A percentile compares a stretch with the other conserved stretches of the same genome.
phyloP scores from a whole-genome alignment of 2,113 vertebrate species.

The Nematolebias whitei region DNA sequence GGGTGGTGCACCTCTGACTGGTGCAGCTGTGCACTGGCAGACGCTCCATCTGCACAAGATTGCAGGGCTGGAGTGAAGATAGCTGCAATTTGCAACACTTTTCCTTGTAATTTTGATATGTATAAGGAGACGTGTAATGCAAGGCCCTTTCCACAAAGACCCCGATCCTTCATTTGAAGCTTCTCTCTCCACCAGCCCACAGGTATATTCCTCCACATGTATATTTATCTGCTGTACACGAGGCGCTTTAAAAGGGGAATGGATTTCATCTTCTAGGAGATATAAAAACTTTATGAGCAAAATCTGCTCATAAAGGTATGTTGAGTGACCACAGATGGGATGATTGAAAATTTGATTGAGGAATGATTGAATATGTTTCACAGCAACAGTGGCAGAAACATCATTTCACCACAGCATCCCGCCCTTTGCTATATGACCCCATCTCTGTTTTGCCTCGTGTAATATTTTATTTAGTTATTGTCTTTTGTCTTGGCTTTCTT shows the following conservation, averaged over 20 bases:
- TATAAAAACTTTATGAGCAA: slow-evolving; percentile 32
- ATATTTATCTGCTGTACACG: slow-evolving; percentile 13
- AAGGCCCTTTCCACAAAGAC: slow-evolving; percentile 45
- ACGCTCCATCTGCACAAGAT: slow-evolving; percentile 67
- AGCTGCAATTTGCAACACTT: slow-evolving; percentile 75
- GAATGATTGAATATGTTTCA: slow-evolving; percentile 27
- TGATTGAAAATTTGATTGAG: slow-evolving; percentile 53
- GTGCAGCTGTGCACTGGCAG: slow-evolving; percentile 50
- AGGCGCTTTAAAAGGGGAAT: slow-evolving; percentile 10
- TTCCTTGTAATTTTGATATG: slow-evolving; percentile 69
- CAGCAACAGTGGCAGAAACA: background rate
- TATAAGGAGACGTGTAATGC: slow-evolving; percentile 62
- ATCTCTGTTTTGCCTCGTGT: slow-evolving; percentile 23
- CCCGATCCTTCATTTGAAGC: slow-evolving; percentile 59
- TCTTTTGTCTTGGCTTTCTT: slow-evolving; percentile 16
- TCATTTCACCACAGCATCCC: slow-evolving; percentile 6
- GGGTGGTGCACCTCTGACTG: slow-evolving; percentile 47
- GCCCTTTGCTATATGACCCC: slow-evolving; percentile 4
- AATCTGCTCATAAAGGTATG: slow-evolving; percentile 45
- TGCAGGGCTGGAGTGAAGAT: slow-evolving; percentile 64
- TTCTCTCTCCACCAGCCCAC: slow-evolving; percentile 41
- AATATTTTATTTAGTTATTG: slow-evolving; percentile 24
- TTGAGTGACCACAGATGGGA: slow-evolving; percentile 49
- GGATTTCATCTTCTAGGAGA: slow-evolving; percentile 32
- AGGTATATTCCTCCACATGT: slow-evolving; percentile 39